Evolutionary conservation across 2,888 invertebrate species (phyloP).

Genomic region (Sialis fuliginosa): DNA sequence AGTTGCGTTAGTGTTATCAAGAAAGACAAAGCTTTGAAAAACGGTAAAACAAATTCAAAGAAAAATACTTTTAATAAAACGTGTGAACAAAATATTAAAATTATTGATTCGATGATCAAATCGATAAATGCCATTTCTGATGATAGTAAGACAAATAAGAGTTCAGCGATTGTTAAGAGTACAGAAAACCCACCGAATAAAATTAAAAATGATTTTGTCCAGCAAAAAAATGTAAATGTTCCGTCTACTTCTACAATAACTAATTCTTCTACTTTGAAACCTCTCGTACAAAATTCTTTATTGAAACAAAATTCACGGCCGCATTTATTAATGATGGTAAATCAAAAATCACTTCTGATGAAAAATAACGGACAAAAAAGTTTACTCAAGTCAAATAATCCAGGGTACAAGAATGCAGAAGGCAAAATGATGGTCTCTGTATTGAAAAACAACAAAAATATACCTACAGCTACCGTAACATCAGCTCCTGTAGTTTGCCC

Average conservation of each 20-base stretch:
- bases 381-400: constrained; percentile 13
- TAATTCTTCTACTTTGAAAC: neutral
- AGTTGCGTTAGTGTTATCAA: neutral
- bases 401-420: constrained; percentile 19
- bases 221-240: too few species aligned
- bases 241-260: neutral
- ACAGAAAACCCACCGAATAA: neutral
- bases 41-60: neutral
- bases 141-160: neutral
- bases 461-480: constrained; percentile 9
- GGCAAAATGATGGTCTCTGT: constrained; percentile 31
- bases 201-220: neutral
- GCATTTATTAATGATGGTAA: neutral
- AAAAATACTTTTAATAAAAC: neutral
- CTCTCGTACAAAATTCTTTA: neutral
- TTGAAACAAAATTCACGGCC: neutral
- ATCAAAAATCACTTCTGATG: constrained; percentile 3
- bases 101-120: neutral
- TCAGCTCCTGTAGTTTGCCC: neutral
- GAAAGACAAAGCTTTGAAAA: neutral
- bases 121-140: neutral
- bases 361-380: constrained; percentile 7
- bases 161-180: neutral
- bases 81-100: neutral
- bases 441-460: constrained; percentile 23